These are phyloP conservation scores for Sebastes nivosus DNA, from an alignment of 2,797 vertebrate genomes.

Conservation along the genomic window DNA sequence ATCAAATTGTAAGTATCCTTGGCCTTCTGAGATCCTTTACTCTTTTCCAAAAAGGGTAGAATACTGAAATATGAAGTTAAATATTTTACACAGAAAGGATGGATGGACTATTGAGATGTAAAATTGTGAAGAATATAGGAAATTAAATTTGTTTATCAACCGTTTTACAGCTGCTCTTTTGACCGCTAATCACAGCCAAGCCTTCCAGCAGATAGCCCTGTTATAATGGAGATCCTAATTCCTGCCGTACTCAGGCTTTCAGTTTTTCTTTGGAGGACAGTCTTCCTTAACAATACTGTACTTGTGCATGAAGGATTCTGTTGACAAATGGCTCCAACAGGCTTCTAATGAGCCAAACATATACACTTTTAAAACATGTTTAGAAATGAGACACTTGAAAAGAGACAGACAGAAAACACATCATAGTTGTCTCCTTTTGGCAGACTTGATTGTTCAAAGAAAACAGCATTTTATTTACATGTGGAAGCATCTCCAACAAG, in stretches of 20 bases:
- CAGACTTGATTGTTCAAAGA: not conserved
- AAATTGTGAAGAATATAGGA: no score
- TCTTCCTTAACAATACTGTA: no score
- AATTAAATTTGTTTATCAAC: no score
- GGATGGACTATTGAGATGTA: not conserved
- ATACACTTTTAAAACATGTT: not conserved
- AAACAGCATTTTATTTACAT: not conserved
- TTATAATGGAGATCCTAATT: no score
- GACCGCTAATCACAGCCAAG: no score
- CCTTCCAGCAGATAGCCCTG: no score
- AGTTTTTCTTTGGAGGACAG: no score
- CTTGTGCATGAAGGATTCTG: not conserved
- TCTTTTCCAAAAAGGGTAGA: not conserved
- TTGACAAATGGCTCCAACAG: not conserved
- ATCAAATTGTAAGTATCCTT: not conserved
- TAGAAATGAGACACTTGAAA: not conserved
- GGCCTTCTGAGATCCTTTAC: not conserved
- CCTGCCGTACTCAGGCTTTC: no score
- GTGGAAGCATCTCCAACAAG: not conserved
- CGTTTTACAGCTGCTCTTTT: no score
- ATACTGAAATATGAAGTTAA: not conserved
- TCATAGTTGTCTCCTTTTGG: not conserved
- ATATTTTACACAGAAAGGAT: not conserved
- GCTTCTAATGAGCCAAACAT: not conserved
- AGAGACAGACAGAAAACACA: not conserved